Conservation (phyloP, 2,888 invertebrate species). For the Entomobrya proxima region DNA sequence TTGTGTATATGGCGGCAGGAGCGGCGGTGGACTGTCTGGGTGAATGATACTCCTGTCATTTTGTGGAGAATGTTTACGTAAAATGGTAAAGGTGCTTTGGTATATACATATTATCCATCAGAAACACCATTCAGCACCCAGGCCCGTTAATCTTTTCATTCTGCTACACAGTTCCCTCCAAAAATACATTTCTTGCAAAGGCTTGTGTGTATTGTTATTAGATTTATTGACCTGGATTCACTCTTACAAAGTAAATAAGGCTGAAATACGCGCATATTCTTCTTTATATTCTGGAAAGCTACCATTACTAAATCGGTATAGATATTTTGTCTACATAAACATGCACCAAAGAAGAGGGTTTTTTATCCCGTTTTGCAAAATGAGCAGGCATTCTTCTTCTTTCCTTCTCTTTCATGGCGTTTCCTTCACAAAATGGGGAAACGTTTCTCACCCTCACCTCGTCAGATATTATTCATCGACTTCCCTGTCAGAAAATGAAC, state of each 20-base stretch:
- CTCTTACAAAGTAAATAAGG: slow-evolving; percentile 34
- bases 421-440: slow-evolving; percentile 3
- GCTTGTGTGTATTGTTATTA: slow-evolving; percentile 6
- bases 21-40: slow-evolving; percentile 5
- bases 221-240: slow-evolving; percentile 53
- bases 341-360: not conserved
- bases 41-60: slow-evolving; percentile 29
- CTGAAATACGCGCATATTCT: not conserved
- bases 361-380: slow-evolving; percentile 24
- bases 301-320: too few relatives aligned
- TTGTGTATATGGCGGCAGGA: not conserved
- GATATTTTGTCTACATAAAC: too few relatives aligned
- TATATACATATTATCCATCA: not conserved
- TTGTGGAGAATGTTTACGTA: slow-evolving; percentile 6
- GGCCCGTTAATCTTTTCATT: not conserved
- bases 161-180: not conserved
- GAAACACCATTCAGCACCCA: not conserved
- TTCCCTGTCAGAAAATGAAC: slow-evolving; percentile 44
- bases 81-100: not conserved
- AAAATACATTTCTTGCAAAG: not conserved
- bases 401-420: not conserved
- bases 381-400: slow-evolving; percentile 10
- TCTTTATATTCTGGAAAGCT: too few relatives aligned
- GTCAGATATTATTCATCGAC: slow-evolving; percentile 46
- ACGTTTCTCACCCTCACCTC: slow-evolving; percentile 54